Conservation (phyloP, 2,797 vertebrate genomes). For the Sarcophilus harrisii region DNA sequence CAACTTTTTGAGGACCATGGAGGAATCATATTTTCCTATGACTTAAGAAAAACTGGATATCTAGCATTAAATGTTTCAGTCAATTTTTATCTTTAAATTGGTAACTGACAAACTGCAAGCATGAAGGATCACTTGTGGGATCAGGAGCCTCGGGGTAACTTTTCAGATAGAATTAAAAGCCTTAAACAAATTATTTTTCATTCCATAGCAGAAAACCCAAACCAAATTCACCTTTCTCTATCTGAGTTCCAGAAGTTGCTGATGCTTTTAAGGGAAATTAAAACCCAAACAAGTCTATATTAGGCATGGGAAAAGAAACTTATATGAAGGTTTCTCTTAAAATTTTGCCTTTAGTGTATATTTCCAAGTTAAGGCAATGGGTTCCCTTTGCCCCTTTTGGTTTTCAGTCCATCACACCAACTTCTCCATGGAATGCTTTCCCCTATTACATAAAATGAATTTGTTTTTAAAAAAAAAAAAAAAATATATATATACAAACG, state of each 20-base stretch:
- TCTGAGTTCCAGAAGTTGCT: background rate
- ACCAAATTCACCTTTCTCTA: background rate
- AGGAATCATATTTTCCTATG: slow-evolving; percentile 52
- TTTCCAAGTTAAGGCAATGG: background rate
- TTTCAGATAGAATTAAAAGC: background rate
- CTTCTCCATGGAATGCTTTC: background rate
- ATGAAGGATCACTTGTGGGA: background rate
- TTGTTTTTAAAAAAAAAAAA: background rate
- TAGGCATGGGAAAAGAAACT: background rate
- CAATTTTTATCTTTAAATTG: background rate
- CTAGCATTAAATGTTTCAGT: background rate
- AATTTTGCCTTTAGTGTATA: background rate
- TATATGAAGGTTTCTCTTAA: background rate
- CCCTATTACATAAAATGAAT: background rate
- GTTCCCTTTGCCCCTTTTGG: background rate
- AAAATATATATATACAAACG: background rate
- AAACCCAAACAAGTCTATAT: background rate
- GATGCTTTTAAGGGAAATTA: background rate
- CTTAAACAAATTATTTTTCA: background rate
- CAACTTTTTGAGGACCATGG: slow-evolving; percentile 40
- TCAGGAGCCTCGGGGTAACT: background rate
- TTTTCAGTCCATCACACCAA: background rate
- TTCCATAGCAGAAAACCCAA: background rate
- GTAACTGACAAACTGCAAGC: slow-evolving; percentile 3
- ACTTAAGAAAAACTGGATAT: background rate